These are phyloP conservation scores for Nautilus pompilius DNA, from an alignment of 1,140 invertebrate genomes.

Conservation along the genomic window DNA sequence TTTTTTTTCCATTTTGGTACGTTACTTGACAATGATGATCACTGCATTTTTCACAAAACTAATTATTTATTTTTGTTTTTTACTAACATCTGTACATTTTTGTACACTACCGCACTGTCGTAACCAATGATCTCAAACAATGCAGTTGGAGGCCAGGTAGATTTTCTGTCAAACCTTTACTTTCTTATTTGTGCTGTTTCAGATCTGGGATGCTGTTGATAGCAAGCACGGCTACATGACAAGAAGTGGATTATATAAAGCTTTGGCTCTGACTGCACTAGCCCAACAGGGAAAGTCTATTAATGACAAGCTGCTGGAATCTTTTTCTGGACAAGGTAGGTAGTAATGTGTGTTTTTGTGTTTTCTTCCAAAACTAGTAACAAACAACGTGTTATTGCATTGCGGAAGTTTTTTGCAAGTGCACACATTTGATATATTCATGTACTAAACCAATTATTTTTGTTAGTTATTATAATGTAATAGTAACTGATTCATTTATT, in stretches of 20 bases:
- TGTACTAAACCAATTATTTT: no score
- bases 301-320: slow-evolving; percentile 67
- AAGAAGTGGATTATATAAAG: slow-evolving; percentile 62
- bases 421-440: no score
- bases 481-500: no score
- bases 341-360: slow-evolving; percentile 7
- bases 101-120: no score
- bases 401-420: no score
- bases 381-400: no score
- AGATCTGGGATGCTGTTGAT: slow-evolving; percentile 69
- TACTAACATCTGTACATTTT: neutral
- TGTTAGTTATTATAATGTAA: no score
- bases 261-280: slow-evolving; percentile 66
- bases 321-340: slow-evolving; percentile 66
- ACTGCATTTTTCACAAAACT: neutral
- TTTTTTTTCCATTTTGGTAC: neutral
- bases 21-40: neutral
- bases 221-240: slow-evolving; percentile 63
- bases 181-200: slow-evolving; percentile 7
- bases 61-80: neutral
- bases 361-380: no score
- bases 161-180: no score
- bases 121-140: no score
- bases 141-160: no score
- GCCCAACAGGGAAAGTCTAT: slow-evolving; percentile 70